These are phyloP conservation scores for Leptopterna dolabrata DNA, from an alignment of 2,888 invertebrate genomes.

Conservation along the genomic window DNA sequence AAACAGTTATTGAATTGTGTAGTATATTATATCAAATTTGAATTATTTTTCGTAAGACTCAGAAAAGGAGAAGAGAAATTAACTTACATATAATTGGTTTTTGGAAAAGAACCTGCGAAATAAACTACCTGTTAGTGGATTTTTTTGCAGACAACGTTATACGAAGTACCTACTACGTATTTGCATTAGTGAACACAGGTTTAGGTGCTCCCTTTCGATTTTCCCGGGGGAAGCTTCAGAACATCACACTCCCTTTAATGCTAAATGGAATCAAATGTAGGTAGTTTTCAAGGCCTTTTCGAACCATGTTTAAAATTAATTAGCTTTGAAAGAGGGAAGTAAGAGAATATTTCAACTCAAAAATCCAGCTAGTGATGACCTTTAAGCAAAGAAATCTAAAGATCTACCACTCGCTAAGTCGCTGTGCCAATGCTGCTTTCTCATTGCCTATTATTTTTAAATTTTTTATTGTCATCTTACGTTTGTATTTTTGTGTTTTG, in stretches of 20 bases:
- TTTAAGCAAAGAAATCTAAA: background rate
- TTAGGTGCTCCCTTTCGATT: background rate
- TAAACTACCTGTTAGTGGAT: background rate
- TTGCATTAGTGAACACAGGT: background rate
- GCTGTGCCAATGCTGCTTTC: constrained; percentile 37
- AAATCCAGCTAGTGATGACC: constrained; percentile 19
- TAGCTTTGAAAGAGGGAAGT: background rate
- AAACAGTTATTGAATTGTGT: constrained; percentile 22
- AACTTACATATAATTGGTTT: background rate
- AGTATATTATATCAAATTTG: constrained; percentile 5
- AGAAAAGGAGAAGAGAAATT: background rate
- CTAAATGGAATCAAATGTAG: constrained; percentile 1
- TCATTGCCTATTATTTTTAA: constrained; percentile 16
- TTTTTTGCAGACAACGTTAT: background rate
- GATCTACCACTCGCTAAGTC: constrained; percentile 15
- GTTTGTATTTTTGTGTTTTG: background rate
- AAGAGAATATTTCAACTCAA: background rate
- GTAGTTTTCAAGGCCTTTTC: background rate
- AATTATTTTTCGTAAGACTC: constrained; percentile 25
- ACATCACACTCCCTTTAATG: constrained; percentile 13
- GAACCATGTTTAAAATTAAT: background rate
- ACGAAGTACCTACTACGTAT: background rate
- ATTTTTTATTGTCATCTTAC: constrained; percentile 34
- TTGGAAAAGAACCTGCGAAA: background rate
- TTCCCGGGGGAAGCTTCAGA: background rate